Evolutionary conservation across 1,140 invertebrate species (phyloP).

Genomic region (Zelostemma sp.): DNA sequence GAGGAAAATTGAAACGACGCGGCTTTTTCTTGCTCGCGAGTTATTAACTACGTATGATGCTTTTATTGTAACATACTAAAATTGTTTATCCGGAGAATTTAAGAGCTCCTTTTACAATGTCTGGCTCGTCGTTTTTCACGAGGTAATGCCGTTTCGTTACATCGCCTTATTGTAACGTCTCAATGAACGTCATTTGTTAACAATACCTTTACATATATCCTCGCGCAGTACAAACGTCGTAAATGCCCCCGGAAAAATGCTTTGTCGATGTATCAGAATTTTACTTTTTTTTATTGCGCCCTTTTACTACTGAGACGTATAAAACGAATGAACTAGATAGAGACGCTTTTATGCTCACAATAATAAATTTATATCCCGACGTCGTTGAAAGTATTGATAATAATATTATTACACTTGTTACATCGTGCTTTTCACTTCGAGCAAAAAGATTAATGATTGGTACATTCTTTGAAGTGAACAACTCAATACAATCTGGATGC

Average conservation of each 20-base stretch:
- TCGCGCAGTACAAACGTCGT: conserved; percentile 21
- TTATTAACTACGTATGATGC: conserved; percentile 17
- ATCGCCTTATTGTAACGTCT: conserved; percentile 41
- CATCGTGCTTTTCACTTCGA: conserved; percentile 23
- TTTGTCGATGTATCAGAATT: conserved; percentile 38
- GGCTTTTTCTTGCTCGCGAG: too few relatives aligned
- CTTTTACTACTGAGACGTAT: conserved; percentile 40
- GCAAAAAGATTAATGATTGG: too few relatives aligned
- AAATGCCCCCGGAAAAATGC: conserved; percentile 40
- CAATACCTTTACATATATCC: conserved; percentile 32
- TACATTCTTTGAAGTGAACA: too few relatives aligned
- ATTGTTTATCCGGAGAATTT: conserved; percentile 59
- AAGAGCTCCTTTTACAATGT: conserved; percentile 27
- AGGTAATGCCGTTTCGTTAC: conserved; percentile 22
- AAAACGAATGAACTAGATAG: conserved; percentile 45
- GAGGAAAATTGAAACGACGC: conserved; percentile 7
- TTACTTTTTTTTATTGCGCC: conserved; percentile 40
- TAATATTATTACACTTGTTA: conserved; percentile 50
- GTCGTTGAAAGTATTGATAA: conserved; percentile 46
- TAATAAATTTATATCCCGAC: conserved; percentile 38
- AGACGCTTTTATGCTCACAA: conserved; percentile 36
- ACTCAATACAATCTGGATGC: too few relatives aligned
- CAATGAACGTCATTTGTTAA: conserved; percentile 40
- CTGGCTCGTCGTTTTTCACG: conserved; percentile 22
- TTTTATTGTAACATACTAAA: conserved; percentile 34